Evolutionary conservation across 2,888 invertebrate species (phyloP).

Genomic region (Gonocerus acuteangulatus): DNA sequence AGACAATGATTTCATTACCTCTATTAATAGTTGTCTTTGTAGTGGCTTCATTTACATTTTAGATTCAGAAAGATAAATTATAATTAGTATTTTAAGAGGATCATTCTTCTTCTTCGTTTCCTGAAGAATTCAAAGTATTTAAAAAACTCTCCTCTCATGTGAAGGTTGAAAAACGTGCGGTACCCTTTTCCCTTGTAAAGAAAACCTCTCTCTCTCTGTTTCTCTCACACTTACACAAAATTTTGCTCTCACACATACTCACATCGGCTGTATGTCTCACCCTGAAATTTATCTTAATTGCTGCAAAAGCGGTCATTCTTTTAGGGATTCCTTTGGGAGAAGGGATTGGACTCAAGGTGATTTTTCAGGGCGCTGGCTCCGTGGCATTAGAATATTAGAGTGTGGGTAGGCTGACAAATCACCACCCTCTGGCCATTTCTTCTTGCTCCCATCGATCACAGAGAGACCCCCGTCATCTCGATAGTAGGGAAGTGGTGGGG

Average conservation of each 20-base stretch:
- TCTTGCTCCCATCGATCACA: background rate
- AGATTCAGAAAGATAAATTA: too few relatives aligned
- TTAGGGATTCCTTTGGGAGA: too few relatives aligned
- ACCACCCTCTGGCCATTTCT: background rate
- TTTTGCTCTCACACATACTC: too few relatives aligned
- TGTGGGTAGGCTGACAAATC: constrained; percentile 5
- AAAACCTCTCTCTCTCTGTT: too few relatives aligned
- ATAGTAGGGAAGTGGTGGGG: too few relatives aligned
- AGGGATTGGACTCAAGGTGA: background rate
- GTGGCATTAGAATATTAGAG: constrained; percentile 15
- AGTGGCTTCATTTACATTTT: too few relatives aligned
- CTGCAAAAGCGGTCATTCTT: background rate
- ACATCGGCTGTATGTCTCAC: too few relatives aligned
- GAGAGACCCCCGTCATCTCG: background rate
- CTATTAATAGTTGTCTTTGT: too few relatives aligned
- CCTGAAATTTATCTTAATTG: constrained; percentile 13
- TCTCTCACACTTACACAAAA: too few relatives aligned
- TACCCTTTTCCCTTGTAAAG: too few relatives aligned
- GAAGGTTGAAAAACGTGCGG: constrained; percentile 16
- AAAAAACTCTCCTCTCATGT: background rate
- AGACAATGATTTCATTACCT: too few relatives aligned
- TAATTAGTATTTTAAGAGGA: too few relatives aligned
- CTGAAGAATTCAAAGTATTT: background rate
- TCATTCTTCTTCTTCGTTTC: background rate
- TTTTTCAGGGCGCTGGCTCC: background rate